These are phyloP conservation scores for Amphibalanus amphitrite DNA, from an alignment of 1,140 invertebrate genomes.

Conservation along the genomic window DNA sequence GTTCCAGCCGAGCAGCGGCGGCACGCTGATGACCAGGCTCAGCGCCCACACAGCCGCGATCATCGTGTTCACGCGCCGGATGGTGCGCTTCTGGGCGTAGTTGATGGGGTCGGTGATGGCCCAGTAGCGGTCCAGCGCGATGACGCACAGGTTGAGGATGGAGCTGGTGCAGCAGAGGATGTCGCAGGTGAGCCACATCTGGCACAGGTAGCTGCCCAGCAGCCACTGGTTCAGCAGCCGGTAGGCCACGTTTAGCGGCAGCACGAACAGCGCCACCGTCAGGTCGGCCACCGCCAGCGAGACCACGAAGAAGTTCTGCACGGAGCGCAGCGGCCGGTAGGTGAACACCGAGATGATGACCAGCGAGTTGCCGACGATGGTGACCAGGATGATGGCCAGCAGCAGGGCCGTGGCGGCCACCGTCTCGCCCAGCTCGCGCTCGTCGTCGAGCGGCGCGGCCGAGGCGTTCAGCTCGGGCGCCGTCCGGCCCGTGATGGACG, in stretches of 20 bases:
- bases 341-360: conserved; percentile 93
- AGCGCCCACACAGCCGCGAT: conserved; percentile 83
- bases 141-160: too few species aligned
- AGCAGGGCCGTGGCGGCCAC: conserved; percentile 45
- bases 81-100: conserved; percentile 85
- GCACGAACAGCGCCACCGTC: conserved; percentile 84
- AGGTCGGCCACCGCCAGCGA: too few species aligned
- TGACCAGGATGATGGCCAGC: conserved; percentile 63
- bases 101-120: conserved; percentile 94
- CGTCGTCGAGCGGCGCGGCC: conserved; percentile 5
- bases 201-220: conserved; percentile 93
- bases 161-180: too few species aligned
- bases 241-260: conserved; percentile 88
- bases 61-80: conserved; percentile 71
- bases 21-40: conserved; percentile 63
- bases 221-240: conserved; percentile 85
- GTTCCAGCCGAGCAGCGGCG: conserved; percentile 91
- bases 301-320: conserved; percentile 98
- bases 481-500: too few species aligned
- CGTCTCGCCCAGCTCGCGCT: conserved; percentile 2
- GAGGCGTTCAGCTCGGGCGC: too few species aligned
- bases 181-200: too few species aligned
- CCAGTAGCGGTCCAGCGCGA: too few species aligned
- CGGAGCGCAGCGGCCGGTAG: conserved; percentile 81
- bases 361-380: conserved; percentile 81